phyloP scores from a whole-genome alignment of 1,140 invertebrate genomes.

The Eubasilissa regina region DNA sequence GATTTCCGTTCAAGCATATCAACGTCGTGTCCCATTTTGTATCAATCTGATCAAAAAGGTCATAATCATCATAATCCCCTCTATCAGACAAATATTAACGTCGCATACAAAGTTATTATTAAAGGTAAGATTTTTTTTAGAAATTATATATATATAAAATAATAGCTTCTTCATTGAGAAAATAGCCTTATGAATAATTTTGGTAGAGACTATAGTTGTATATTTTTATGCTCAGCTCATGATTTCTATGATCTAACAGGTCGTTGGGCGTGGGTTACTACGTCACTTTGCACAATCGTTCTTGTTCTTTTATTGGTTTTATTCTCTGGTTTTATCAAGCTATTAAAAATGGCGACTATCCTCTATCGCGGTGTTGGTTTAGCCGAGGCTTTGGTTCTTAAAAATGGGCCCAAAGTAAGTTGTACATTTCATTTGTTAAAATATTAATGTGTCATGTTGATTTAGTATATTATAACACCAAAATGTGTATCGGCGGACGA shows the following conservation, averaged over 20 bases:
- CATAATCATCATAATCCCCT: too few species aligned
- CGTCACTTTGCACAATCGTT: neutral
- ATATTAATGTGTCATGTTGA: neutral
- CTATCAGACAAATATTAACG: too few species aligned
- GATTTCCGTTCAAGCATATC: too few species aligned
- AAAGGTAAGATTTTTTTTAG: too few species aligned
- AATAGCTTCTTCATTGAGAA: too few species aligned
- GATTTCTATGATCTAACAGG: neutral
- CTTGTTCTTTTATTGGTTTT: slow-evolving; percentile 6
- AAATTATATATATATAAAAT: too few species aligned
- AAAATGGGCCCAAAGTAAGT: slow-evolving; percentile 78
- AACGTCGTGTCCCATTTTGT: too few species aligned
- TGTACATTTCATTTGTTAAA: slow-evolving; percentile 28
- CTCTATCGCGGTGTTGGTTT: slow-evolving; percentile 77
- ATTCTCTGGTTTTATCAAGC: slow-evolving; percentile 28
- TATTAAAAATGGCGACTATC: slow-evolving; percentile 79
- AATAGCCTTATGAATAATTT: too few species aligned
- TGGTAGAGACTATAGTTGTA: too few species aligned
- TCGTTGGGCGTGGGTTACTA: neutral
- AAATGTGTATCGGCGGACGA: neutral
- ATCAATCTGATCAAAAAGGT: too few species aligned
- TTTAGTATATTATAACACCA: neutral
- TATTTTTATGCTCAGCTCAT: too few species aligned
- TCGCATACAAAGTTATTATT: too few species aligned
- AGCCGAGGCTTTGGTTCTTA: slow-evolving; percentile 75